A percentile compares a stretch with the other conserved stretches of the same genome.
Conservation (phyloP, 2,113 vertebrate genomes). For the Thymallus thymallus region DNA sequence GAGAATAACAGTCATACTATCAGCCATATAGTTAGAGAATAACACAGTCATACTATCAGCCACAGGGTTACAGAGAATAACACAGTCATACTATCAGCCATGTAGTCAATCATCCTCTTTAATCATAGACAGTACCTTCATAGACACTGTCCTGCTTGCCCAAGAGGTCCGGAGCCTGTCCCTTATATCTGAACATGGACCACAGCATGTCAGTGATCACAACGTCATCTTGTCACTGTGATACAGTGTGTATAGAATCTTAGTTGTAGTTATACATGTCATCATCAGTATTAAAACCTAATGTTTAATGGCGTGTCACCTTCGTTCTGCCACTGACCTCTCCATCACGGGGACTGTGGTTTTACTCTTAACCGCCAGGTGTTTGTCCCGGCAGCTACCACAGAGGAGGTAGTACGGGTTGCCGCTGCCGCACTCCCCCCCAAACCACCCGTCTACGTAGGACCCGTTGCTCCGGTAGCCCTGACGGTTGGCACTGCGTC, state of each 20-base stretch:
- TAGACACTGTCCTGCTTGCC: constrained; percentile 98
- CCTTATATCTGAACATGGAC: constrained; percentile 81
- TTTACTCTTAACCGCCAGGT: constrained; percentile 90
- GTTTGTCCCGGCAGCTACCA: constrained; percentile 91
- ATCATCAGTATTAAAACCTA: too few species aligned
- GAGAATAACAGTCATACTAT: too few species aligned
- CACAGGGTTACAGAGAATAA: too few species aligned
- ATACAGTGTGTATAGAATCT: not conserved
- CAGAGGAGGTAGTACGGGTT: constrained; percentile 96
- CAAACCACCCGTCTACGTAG: constrained; percentile 98
- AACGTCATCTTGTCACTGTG: not conserved
- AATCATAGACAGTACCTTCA: constrained; percentile 81
- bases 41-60: too few species aligned
- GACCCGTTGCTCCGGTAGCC: constrained; percentile 97
- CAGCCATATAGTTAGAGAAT: too few species aligned
- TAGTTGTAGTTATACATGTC: too few species aligned
- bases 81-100: too few species aligned
- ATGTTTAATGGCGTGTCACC: too few species aligned
- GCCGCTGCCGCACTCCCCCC: constrained; percentile 94
- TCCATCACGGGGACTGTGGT: constrained; percentile 83
- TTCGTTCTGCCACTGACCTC: constrained; percentile 71
- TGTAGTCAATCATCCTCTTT: too few species aligned
- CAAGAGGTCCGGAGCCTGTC: constrained; percentile 94
- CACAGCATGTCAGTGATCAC: not conserved
- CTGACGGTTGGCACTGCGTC: constrained; percentile 93